phyloP scores from a whole-genome alignment of 92 coral and sea anemone genomes.

The Parazoanthus atlanticus region DNA sequence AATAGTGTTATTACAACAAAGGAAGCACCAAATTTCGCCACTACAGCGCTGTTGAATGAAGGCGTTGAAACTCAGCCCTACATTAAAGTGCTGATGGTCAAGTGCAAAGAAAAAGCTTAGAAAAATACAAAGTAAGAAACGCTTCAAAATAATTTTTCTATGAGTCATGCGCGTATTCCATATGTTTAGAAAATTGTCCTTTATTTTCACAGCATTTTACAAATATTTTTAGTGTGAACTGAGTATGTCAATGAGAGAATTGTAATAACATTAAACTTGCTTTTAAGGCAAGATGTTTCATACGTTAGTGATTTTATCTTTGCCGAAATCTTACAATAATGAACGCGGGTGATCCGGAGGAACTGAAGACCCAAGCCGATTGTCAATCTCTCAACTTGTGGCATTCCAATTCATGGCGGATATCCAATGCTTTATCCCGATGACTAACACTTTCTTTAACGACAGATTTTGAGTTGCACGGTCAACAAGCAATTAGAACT shows the following conservation, averaged over 20 bases:
- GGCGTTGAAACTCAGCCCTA: constrained; percentile 10
- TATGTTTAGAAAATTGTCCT: constrained; percentile 1
- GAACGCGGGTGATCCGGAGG: constrained; percentile 24
- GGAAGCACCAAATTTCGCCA: constrained; percentile 24
- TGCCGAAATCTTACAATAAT: constrained; percentile 39
- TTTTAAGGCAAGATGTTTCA: constrained; percentile 41
- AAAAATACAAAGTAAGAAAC: background rate
- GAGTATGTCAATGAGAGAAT: constrained; percentile 11
- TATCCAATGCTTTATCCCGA: constrained; percentile 29
- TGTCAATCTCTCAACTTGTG: constrained; percentile 30
- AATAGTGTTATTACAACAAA: background rate
- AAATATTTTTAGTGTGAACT: constrained; percentile 39
- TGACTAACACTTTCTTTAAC: constrained; percentile 44
- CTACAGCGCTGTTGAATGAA: constrained; percentile 37
- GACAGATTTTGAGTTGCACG: constrained; percentile 38
- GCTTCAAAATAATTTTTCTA: background rate
- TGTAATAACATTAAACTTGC: constrained; percentile 41
- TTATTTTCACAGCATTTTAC: constrained; percentile 34
- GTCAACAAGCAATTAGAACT: constrained; percentile 48
- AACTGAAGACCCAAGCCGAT: constrained; percentile 1
- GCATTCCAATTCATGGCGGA: background rate
- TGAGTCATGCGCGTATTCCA: background rate
- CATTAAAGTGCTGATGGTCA: background rate
- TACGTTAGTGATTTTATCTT: constrained; percentile 22
- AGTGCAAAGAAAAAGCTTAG: background rate